A percentile compares a stretch with the other conserved stretches of the same genome.
phyloP scores from a whole-genome alignment of 2,888 invertebrate species.

The Mycalesis mineus region DNA sequence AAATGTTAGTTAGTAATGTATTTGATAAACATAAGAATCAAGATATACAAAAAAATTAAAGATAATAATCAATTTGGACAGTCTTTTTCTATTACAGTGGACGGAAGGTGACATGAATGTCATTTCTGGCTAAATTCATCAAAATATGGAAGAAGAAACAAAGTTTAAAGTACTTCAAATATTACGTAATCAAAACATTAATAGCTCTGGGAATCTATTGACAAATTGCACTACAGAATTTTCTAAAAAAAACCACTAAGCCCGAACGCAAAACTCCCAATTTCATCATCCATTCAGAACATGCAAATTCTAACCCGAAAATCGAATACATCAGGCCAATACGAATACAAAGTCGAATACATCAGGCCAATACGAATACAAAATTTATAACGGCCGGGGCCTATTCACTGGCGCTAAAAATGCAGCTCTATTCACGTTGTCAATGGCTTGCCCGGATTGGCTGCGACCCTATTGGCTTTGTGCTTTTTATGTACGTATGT shows the following conservation, averaged over 20 bases:
- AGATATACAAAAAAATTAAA: no score
- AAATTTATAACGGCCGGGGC: conserved; percentile 23
- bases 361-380: conserved; percentile 26
- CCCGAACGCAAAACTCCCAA: not conserved
- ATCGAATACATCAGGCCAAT: conserved; percentile 27
- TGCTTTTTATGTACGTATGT: conserved; percentile 22
- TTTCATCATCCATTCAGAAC: conserved; percentile 15
- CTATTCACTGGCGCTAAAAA: conserved; percentile 27
- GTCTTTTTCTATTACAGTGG: no score
- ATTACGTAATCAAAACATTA: not conserved
- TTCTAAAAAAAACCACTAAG: not conserved
- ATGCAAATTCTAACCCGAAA: conserved; percentile 24
- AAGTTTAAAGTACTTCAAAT: not conserved
- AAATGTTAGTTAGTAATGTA: no score
- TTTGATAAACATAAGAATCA: no score
- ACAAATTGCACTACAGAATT: not conserved
- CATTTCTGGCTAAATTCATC: no score
- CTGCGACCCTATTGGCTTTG: conserved; percentile 18
- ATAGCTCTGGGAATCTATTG: not conserved
- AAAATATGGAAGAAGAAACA: no score
- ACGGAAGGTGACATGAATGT: no score
- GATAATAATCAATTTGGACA: no score
- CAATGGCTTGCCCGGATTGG: conserved; percentile 24
- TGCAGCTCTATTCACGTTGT: conserved; percentile 24
- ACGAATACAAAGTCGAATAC: conserved; percentile 27